Percentiles rank a stretch among this genome's conserved stretches.
Evolutionary conservation across 2,113 vertebrate genomes (phyloP).

Genomic region (Salvator merianae): DNA sequence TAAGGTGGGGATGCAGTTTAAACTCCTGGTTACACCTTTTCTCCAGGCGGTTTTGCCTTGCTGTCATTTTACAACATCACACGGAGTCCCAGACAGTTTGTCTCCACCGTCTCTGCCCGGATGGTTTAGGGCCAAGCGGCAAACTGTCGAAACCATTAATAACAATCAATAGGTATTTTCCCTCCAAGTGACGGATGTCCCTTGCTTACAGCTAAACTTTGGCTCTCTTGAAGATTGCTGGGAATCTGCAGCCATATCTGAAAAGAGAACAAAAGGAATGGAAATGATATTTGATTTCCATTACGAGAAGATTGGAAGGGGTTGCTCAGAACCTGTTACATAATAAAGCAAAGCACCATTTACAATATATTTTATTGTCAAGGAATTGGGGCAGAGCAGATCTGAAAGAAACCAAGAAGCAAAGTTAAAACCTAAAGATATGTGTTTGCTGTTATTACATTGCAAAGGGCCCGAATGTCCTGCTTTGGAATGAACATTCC

Average conservation of each 20-base stretch:
- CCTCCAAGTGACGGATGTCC: constrained; percentile 51
- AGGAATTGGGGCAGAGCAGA: no score
- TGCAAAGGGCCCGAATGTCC: no score
- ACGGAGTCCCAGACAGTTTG: constrained; percentile 60
- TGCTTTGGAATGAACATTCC: no score
- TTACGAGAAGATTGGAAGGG: constrained; percentile 45
- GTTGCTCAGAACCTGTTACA: constrained; percentile 48
- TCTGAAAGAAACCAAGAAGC: no score
- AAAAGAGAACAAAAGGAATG: constrained; percentile 45
- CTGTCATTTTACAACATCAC: constrained; percentile 63
- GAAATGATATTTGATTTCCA: constrained; percentile 53
- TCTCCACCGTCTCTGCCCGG: constrained; percentile 40
- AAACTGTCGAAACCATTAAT: constrained; percentile 49
- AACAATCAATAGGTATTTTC: constrained; percentile 43
- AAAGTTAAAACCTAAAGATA: no score
- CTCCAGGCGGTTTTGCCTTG: constrained; percentile 61
- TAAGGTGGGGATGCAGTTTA: constrained; percentile 68
- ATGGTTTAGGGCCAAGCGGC: constrained; percentile 43
- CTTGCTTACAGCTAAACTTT: constrained; percentile 42
- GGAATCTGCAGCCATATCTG: constrained; percentile 57
- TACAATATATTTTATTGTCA: constrained; percentile 41
- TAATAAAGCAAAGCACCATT: constrained; percentile 73
- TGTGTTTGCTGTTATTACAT: no score
- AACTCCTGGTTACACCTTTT: constrained; percentile 60
- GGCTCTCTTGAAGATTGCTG: constrained; percentile 65